phyloP scores from a whole-genome alignment of 1,140 invertebrate species.

The Aplysia californica region DNA sequence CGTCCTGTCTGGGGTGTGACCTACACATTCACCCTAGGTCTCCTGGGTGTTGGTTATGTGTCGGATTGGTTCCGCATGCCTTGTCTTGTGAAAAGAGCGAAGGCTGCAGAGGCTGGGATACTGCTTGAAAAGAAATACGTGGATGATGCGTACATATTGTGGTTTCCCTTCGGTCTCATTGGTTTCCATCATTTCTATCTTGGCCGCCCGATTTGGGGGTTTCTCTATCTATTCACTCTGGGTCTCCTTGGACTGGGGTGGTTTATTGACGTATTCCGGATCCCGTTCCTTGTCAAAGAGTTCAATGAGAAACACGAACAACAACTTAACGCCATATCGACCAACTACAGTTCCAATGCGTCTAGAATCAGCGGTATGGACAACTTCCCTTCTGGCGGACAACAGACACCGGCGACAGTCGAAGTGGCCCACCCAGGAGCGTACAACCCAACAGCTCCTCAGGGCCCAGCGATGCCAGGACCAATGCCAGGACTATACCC shows the following conservation, averaged over 20 bases:
- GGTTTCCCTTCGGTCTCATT: conserved; percentile 36
- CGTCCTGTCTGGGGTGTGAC: conserved; percentile 41
- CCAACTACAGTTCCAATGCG: background rate
- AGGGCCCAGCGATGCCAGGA: too few species aligned
- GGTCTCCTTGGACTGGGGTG: conserved; percentile 53
- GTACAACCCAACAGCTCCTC: background rate
- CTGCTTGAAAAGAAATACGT: background rate
- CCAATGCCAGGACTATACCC: too few species aligned
- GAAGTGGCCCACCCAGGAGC: background rate
- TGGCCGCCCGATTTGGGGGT: conserved; percentile 41
- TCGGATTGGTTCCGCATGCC: conserved; percentile 52
- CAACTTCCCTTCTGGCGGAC: background rate
- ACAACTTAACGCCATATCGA: background rate
- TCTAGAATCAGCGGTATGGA: background rate
- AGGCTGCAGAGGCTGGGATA: background rate
- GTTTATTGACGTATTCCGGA: conserved; percentile 46
- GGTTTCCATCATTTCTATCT: conserved; percentile 49
- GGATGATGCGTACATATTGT: conserved; percentile 42
- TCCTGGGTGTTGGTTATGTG: conserved; percentile 52
- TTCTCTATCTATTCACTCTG: conserved; percentile 53
- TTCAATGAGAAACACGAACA: background rate
- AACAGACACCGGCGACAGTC: background rate
- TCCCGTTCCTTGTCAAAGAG: conserved; percentile 18
- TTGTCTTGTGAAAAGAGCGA: conserved; percentile 43
- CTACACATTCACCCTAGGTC: conserved; percentile 53